Evolutionary conservation across 2,797 vertebrate species (phyloP), one percentile per base, ranked within the genome.

Genomic region (Cynopterus sphinx): DNA sequence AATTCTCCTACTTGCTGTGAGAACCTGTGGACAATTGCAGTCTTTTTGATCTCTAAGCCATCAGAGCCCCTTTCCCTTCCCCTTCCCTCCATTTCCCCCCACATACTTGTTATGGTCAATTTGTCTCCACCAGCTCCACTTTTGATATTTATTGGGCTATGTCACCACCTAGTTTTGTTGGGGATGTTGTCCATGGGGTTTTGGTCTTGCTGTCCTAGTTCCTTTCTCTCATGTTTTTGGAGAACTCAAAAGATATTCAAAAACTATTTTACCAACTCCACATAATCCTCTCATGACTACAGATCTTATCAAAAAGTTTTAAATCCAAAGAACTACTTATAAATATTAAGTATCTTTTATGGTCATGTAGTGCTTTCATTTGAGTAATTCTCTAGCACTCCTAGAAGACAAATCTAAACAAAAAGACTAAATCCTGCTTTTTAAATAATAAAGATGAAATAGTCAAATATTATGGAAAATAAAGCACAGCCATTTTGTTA

Each of bases 321-420:
- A 36, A 57, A 55, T 94, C 22, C 67, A 31, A 71, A 81, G 26
- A 95, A 92, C 63, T 86, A 74, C 85, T 97, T 95, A 67, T 94
- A 87, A 65, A 67, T 95, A 79, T 92, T 95, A 71, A 94, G n/a
- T 75, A 82, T n/a, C 90, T 95, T 63, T 96, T 98, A 92, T n/a
- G 96, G 81, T 95, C 55, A 84, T 26, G 51, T 95, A 86, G 41
- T 28, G 61, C 41, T 88, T 92, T 63, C 11, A 65, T 70, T 78
- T n/a, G 16, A 77, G 9, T 73, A 59, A 63, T 49, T 71, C 65
- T 96, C 94, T 90, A 96, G 24, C 28, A 90, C 55, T 67, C 61
- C 53, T 85, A 82, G 75, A 31, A 75, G 59, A 79, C 39, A 93
- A 55, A 70, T 82, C 77, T 33, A 83, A 59, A 96, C 81, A 67